Evolutionary conservation across 2,888 invertebrate genomes (phyloP).

Genomic region (Standfussiana lucernea): DNA sequence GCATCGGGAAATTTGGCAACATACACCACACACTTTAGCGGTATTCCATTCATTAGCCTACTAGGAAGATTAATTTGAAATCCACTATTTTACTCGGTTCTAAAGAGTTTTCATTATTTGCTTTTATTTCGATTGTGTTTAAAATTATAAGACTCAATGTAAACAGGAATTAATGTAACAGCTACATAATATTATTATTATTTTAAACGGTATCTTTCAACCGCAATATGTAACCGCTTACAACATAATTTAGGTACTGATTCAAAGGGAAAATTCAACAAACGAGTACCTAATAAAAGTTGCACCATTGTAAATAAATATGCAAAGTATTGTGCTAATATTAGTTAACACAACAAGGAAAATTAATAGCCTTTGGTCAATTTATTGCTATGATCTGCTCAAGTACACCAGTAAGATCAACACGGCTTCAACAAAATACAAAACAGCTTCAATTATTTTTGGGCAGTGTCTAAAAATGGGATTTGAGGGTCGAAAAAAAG

Average conservation of each 20-base stretch:
- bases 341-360: neutral
- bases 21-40: slow-evolving; percentile 3
- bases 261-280: slow-evolving; percentile 15
- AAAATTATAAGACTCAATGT: neutral
- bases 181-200: slow-evolving; percentile 5
- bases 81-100: neutral
- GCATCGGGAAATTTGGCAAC: slow-evolving; percentile 60
- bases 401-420: neutral
- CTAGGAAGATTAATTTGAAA: neutral
- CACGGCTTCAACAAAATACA: neutral
- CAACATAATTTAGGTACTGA: neutral
- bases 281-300: neutral
- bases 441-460: neutral
- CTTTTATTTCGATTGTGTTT: neutral
- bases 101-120: neutral
- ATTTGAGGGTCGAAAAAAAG: neutral
- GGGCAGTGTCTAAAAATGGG: neutral
- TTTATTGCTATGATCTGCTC: neutral
- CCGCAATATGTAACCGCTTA: slow-evolving; percentile 30
- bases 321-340: neutral
- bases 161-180: neutral
- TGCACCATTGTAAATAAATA: neutral
- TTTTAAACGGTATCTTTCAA: neutral
- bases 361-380: neutral
- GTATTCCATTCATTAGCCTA: slow-evolving; percentile 22